Percentiles rank a stretch among this genome's conserved stretches.
Evolutionary conservation across 1,140 invertebrate genomes (phyloP).

Genomic region (Chrysoperla carnea): DNA sequence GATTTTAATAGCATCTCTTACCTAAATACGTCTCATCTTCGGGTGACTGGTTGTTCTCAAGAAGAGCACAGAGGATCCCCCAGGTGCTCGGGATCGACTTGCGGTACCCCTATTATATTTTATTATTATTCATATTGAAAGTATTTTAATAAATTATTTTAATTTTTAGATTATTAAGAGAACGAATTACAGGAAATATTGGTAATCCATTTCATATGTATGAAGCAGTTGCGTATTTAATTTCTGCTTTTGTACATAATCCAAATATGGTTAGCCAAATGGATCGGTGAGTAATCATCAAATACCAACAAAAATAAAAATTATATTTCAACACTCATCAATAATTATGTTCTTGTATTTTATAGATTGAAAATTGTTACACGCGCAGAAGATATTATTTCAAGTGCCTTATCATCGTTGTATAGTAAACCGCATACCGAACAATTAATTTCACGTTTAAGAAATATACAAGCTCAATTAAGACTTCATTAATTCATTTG

Average conservation of each 20-base stretch:
- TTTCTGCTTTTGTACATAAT: slow-evolving; percentile 38
- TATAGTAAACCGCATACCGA: slow-evolving; percentile 47
- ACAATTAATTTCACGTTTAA: slow-evolving; percentile 28
- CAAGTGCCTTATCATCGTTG: slow-evolving; percentile 40
- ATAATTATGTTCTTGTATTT: slow-evolving; percentile 4
- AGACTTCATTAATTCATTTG: no score
- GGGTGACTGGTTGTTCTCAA: no score
- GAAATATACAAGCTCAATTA: slow-evolving; percentile 27
- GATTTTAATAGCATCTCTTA: no score
- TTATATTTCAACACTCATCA: slow-evolving; percentile 2
- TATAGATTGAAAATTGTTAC: slow-evolving; percentile 13
- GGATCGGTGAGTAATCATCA: slow-evolving; percentile 25
- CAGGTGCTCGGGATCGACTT: no score
- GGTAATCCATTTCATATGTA: slow-evolving; percentile 40
- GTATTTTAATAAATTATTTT: no score
- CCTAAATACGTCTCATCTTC: no score
- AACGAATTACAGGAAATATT: slow-evolving; percentile 5
- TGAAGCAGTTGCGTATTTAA: slow-evolving; percentile 43
- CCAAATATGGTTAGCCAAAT: slow-evolving; percentile 28
- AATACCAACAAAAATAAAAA: slow-evolving; percentile 9
- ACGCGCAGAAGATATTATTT: slow-evolving; percentile 45
- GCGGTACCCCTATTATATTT: no score
- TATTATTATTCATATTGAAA: no score
- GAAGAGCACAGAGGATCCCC: no score
- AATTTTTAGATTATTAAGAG: slow-evolving; percentile 2